Base-by-base conservation (phyloP, 2,888 invertebrate genomes). In the Agrotis puta region DNA sequence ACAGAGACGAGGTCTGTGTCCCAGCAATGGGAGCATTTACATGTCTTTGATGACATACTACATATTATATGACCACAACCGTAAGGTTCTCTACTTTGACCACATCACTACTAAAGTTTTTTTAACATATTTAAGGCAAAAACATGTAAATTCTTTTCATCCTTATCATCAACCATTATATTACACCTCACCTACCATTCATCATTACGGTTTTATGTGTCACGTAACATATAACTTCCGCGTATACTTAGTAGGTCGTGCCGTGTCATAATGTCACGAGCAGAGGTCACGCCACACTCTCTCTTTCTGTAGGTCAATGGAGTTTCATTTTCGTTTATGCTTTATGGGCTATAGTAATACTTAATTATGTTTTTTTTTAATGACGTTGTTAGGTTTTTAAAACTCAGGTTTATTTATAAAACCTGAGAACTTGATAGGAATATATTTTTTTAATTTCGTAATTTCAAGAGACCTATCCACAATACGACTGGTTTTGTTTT, bases 241-340 rank as follows among this genome's bases (percentile, higher is more conserved):
- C 24, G 45, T 66, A 48, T 54, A 13, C 13, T 79, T 22, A 72
- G 68, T 84, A 58, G 80, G 84, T 75, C 86, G 24, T 24, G 4
- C 1, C 14, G 47, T 54, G 75, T 66, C 77, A 69, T 50, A 63
- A 24, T 78, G 82, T 72, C 82, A 56, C 13, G 50, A 61, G 22
- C 27, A 39, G 50, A 48, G 18, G 56, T 70, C 76, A 58, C 77
- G 58, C 83, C 18, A 43, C 61, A 82, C 87, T 86, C 72, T 86
- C 87, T 85, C 86, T 84, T 87, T 82, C 83, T 20, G 63, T 70
- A 77, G 82, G 83, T 79, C 83, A 73, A 11, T 45, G 59, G 54
- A 62, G 3, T 50, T 50, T 70, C 57, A 22, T 45, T 74, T 61
- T 57, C 74, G 9, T 64, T 68, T 11, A 63, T 65, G 20, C 2